Percentiles rank a stretch among this genome's conserved stretches.
Conservation (phyloP, 2,888 invertebrate species). For the Heliconius aoede region DNA sequence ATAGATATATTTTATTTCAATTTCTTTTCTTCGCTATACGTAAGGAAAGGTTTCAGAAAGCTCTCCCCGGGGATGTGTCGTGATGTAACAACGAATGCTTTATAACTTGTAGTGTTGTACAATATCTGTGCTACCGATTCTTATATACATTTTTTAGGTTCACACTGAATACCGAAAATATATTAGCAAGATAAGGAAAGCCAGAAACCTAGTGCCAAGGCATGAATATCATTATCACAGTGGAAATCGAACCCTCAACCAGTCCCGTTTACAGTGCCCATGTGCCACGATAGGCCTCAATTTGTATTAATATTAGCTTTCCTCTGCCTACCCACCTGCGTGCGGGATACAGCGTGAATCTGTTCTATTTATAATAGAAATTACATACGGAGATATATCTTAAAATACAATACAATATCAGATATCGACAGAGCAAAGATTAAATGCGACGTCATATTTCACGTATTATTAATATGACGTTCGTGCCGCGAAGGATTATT, state of each 20-base stretch:
- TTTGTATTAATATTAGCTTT: too few species aligned
- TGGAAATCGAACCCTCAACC: not conserved
- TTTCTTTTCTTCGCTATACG: not conserved
- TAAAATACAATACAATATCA: not conserved
- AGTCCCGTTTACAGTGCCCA: not conserved
- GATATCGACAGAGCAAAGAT: constrained; percentile 5
- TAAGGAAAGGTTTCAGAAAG: constrained; percentile 7
- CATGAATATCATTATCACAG: too few species aligned
- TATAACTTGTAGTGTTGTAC: not conserved
- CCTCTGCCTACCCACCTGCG: too few species aligned
- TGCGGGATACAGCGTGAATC: too few species aligned
- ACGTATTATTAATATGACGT: constrained; percentile 11
- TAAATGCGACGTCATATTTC: constrained; percentile 4
- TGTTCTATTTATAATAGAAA: not conserved
- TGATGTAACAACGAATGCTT: constrained; percentile 2
- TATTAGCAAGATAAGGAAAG: not conserved
- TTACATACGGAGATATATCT: not conserved
- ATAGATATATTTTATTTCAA: constrained; percentile 20
- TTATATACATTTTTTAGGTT: not conserved
- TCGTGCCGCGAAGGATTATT: not conserved
- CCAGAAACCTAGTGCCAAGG: not conserved
- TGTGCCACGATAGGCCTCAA: too few species aligned
- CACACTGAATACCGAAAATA: not conserved
- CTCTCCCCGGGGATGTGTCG: constrained; percentile 2
- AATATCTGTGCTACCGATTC: too few species aligned